A percentile compares a stretch with the other conserved stretches of the same genome.
Evolutionary conservation across 1,140 invertebrate genomes (phyloP).

Genomic region (Antheraea mylitta): DNA sequence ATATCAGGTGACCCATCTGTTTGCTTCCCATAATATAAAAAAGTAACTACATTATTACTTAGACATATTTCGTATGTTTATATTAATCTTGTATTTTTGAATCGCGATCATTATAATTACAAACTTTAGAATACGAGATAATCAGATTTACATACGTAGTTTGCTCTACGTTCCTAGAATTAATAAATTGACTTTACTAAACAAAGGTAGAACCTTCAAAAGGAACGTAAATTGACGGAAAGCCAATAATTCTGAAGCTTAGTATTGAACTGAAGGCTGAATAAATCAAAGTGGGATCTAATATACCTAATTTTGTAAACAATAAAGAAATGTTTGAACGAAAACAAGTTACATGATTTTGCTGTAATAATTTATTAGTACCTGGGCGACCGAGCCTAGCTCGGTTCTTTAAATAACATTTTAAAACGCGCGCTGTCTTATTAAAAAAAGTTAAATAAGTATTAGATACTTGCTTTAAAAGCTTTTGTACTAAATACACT

Average conservation of each 20-base stretch:
- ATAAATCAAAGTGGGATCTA: neutral
- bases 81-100: neutral
- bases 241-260: conserved; percentile 5
- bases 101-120: neutral
- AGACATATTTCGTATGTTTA: too few relatives aligned
- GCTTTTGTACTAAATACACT: too few relatives aligned
- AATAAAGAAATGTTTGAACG: neutral
- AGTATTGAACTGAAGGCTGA: neutral
- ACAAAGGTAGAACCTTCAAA: conserved; percentile 5
- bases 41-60: too few relatives aligned
- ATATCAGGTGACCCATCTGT: too few relatives aligned
- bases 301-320: neutral
- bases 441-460: too few relatives aligned
- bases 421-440: too few relatives aligned
- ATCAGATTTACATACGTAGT: neutral
- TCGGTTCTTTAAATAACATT: too few relatives aligned
- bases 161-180: neutral
- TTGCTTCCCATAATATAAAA: too few relatives aligned
- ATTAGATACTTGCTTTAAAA: too few relatives aligned
- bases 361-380: too few relatives aligned
- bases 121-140: neutral
- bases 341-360: neutral
- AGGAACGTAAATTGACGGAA: conserved; percentile 5
- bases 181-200: conserved; percentile 8
- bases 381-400: too few relatives aligned